Percentiles rank a stretch among this genome's conserved stretches.
Conservation (phyloP, 2,797 vertebrate genomes). For the Falco naumanni region DNA sequence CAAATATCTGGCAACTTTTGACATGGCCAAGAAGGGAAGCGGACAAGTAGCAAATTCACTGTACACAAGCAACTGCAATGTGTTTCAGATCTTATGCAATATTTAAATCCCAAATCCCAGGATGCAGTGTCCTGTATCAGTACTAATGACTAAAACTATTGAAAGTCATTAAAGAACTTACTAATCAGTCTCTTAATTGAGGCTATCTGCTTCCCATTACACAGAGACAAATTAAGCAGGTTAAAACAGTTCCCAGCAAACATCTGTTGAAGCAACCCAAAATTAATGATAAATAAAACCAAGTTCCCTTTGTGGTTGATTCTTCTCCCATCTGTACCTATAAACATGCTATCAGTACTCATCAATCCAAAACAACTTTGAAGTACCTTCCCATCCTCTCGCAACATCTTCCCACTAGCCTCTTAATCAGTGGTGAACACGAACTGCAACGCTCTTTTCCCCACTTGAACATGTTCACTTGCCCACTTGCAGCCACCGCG, state of each 20-base stretch:
- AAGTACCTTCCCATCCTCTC: background rate
- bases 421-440: constrained; percentile 17
- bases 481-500: background rate
- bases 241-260: constrained; percentile 73
- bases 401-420: constrained; percentile 20
- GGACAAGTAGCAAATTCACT: background rate
- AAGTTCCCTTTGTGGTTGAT: constrained; percentile 46
- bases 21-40: background rate
- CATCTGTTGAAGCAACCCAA: constrained; percentile 75
- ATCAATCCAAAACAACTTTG: background rate
- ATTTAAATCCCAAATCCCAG: constrained; percentile 32
- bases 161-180: constrained; percentile 75
- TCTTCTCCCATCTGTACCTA: constrained; percentile 58
- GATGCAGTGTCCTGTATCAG: constrained; percentile 41
- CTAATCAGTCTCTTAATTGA: constrained; percentile 72
- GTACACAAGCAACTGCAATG: background rate
- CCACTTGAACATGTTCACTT: background rate
- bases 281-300: constrained; percentile 75
- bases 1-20: background rate
- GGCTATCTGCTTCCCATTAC: constrained; percentile 72
- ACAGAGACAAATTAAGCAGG: constrained; percentile 73
- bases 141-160: constrained; percentile 64
- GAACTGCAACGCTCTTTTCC: background rate
- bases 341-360: constrained; percentile 23
- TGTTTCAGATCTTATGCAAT: background rate